phyloP scores from a whole-genome alignment of 2,797 vertebrate genomes.

The Acanthornis magna region DNA sequence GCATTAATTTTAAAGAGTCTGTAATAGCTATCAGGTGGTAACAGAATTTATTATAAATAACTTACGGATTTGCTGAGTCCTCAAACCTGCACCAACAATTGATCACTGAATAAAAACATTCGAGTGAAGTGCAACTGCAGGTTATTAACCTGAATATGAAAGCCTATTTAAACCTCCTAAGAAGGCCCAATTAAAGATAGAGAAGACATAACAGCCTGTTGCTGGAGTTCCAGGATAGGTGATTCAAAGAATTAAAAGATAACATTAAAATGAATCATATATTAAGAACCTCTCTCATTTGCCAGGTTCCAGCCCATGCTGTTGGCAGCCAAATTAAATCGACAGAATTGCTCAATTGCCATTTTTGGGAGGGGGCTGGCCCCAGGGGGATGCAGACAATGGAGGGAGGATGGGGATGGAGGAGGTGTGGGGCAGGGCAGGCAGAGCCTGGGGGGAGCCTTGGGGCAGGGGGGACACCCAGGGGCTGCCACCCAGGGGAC shows the following conservation, averaged over 20 bases:
- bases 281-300: neutral
- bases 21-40: neutral
- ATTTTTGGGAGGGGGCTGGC: neutral
- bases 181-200: neutral
- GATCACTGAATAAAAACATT: neutral
- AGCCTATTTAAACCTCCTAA: neutral
- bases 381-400: neutral
- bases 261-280: neutral
- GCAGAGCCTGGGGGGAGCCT: neutral
- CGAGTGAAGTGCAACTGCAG: neutral
- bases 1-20: neutral
- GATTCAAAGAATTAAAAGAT: neutral
- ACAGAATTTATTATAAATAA: neutral
- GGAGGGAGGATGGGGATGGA: neutral
- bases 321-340: neutral
- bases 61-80: neutral
- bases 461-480: neutral
- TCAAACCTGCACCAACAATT: neutral
- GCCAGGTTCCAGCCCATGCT: neutral
- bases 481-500: neutral
- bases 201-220: neutral
- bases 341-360: neutral
- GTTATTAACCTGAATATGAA: neutral
- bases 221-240: rapidly evolving
- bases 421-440: neutral